Percentiles rank a stretch among this genome's conserved stretches.
phyloP scores from a whole-genome alignment of 1,140 invertebrate genomes.

The Pseudoatta argentina region DNA sequence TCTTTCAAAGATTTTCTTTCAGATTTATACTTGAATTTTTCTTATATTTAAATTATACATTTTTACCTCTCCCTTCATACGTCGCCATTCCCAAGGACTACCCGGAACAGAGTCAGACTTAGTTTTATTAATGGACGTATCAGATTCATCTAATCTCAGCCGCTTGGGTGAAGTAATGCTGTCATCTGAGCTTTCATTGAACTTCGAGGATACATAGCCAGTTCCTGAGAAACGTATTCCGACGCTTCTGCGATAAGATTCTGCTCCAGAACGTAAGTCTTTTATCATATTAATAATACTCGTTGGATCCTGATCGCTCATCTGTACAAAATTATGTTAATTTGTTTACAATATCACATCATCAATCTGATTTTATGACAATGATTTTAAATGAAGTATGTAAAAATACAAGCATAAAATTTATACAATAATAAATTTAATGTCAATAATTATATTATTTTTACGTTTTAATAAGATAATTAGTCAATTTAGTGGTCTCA shows the following conservation, averaged over 20 bases:
- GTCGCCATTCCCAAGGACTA: constrained; percentile 81
- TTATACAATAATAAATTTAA: too few relatives aligned
- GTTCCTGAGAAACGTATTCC: constrained; percentile 64
- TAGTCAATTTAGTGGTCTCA: background rate
- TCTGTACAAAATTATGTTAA: constrained; percentile 58
- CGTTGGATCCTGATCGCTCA: constrained; percentile 77
- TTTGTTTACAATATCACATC: background rate
- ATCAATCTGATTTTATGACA: background rate
- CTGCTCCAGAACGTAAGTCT: constrained; percentile 73
- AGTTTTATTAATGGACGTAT: constrained; percentile 45
- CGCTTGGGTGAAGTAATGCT: constrained; percentile 70
- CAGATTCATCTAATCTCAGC: constrained; percentile 65
- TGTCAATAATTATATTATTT: background rate
- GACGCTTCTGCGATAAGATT: constrained; percentile 64
- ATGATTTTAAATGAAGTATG: background rate
- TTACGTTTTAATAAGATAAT: background rate
- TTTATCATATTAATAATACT: constrained; percentile 79
- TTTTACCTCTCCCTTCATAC: constrained; percentile 72
- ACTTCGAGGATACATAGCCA: constrained; percentile 7
- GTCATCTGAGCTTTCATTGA: constrained; percentile 36
- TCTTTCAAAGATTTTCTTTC: background rate
- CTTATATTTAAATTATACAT: background rate
- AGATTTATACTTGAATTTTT: background rate
- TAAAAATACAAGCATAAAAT: background rate
- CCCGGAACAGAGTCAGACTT: constrained; percentile 61